phyloP scores from a whole-genome alignment of 1,140 invertebrate genomes.

The Papilio polyxenes region DNA sequence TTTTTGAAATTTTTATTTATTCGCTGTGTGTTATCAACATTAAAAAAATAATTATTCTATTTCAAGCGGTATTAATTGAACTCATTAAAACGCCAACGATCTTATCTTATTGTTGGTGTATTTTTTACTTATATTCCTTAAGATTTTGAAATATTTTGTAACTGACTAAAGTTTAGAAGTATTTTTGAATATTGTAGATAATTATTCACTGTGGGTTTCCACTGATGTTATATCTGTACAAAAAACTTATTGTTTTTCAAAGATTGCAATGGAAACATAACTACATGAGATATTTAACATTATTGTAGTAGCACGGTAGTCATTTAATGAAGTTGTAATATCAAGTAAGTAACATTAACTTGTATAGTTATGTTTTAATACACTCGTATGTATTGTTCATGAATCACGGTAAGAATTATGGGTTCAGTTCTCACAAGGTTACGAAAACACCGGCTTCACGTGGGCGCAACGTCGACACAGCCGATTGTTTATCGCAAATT shows the following conservation, averaged over 20 bases:
- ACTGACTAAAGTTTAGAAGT: not conserved
- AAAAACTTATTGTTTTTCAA: no score
- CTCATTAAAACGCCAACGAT: constrained; percentile 8
- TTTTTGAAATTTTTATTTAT: not conserved
- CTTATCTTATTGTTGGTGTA: not conserved
- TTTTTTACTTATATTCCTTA: constrained; percentile 1
- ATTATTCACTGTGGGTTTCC: not conserved
- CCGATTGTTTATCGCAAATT: not conserved
- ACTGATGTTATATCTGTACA: no score
- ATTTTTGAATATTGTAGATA: not conserved
- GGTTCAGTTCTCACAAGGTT: constrained; percentile 30
- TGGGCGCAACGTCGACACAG: not conserved
- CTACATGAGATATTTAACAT: no score
- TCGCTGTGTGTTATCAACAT: not conserved
- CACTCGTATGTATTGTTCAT: constrained; percentile 9
- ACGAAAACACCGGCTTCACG: constrained; percentile 21
- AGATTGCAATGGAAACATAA: no score
- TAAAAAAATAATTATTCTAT: not conserved
- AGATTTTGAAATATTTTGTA: constrained; percentile 20
- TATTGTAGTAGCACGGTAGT: no score
- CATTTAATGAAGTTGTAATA: no score
- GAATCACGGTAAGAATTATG: constrained; percentile 22
- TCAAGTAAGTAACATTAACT: not conserved
- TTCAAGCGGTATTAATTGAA: not conserved
- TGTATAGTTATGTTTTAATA: not conserved